These are phyloP conservation scores for Stenodema calcarata DNA, from an alignment of 2,888 invertebrate genomes.

Conservation along the genomic window DNA sequence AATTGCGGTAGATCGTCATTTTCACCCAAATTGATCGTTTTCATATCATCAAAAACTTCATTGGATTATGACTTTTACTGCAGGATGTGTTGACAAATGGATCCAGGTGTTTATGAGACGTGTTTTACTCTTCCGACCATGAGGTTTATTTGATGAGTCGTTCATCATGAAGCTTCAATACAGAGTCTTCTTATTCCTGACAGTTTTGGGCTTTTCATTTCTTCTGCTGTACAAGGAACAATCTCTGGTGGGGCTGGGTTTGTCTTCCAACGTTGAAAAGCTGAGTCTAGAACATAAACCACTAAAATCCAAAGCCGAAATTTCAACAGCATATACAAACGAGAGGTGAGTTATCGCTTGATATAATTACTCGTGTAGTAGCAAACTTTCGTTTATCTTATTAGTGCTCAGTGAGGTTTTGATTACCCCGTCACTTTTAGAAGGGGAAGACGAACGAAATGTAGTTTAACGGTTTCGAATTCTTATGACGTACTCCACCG, in stretches of 20 bases:
- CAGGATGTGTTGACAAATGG: neutral
- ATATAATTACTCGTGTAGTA: neutral
- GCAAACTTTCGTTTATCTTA: neutral
- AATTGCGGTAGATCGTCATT: neutral
- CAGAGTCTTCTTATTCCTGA: neutral
- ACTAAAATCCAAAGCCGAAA: neutral
- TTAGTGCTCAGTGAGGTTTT: no score
- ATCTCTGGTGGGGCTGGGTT: neutral
- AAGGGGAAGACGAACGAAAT: no score
- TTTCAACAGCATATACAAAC: neutral
- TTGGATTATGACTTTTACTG: neutral
- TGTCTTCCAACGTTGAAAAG: neutral
- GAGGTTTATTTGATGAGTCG: neutral
- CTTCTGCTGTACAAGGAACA: neutral
- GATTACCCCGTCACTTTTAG: neutral
- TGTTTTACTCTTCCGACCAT: neutral
- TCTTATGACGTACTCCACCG: no score
- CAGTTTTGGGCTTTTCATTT: neutral
- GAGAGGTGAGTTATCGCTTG: constrained; percentile 11
- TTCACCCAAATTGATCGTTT: neutral
- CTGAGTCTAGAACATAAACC: neutral
- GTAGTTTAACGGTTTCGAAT: neutral
- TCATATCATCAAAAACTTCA: neutral
- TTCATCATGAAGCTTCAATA: constrained; percentile 10
- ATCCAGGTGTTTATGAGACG: neutral